Evolutionary conservation across 2,888 invertebrate genomes (phyloP), one percentile per base, ranked within the genome.

Genomic region (Dichetophora obliterata): DNA sequence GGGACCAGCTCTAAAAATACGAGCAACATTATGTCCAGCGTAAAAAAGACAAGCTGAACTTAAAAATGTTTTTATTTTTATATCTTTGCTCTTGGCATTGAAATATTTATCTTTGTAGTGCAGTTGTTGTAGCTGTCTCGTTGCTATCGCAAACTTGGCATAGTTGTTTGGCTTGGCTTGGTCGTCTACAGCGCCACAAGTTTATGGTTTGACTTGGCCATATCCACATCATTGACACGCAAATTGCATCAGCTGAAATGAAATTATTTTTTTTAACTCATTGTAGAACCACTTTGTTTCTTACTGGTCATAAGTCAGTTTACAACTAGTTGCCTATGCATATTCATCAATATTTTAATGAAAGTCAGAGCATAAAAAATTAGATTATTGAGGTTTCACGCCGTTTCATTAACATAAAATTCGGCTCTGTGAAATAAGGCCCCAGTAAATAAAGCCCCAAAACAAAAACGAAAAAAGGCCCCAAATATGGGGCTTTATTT

Each of bases 41-140:
- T 22, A 66, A 5, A 8, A 54, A 70, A 31, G 34, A 37, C 4
- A 16, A 70, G 34, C 8, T 3, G 5, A 74, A 31, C 65, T 31
- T 24, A 31, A 54, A 61, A 31, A 50, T 50, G 19, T 48, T 50
- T 27, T 48, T 52, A 27, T 19, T 63, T 63, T 48, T 48, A 61
- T 74, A 74, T 74, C 74, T 65, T 52, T 66, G 74, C 74, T 66
- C 66, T 74, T 74, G 74, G 65, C 74, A 74, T 74, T 74, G 74
- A 74, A 74, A 74, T 74, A 66, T 74, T 74, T 74, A 57, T 65
- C 65, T 65, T 3, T 66, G 50, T 27, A 43, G 43, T 37, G 24
- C 34, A 31, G 24, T 73, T 37, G 61, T 63, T 73, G 73, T 19
- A 61, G 31, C 52, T 73, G 73, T 73, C 63, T 65, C 11, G 27